Evolutionary conservation across 2,797 vertebrate species (phyloP).

Genomic region (Toxotes lorentzi): DNA sequence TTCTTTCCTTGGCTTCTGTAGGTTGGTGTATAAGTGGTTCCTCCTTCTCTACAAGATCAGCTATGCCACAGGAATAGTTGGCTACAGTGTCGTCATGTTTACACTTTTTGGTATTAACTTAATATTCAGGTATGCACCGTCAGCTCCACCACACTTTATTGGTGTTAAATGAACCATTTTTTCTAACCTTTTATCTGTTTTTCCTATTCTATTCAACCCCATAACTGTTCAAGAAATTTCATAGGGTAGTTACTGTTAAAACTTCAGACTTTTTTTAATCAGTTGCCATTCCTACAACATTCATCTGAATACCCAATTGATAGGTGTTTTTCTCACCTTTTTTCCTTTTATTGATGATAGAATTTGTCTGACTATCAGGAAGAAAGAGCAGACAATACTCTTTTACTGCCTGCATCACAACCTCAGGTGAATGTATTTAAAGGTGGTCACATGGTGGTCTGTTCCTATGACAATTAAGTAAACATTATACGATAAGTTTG

Average conservation of each 20-base stretch:
- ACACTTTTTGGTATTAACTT: conserved; percentile 98
- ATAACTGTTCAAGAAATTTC: background rate
- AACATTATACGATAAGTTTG: background rate
- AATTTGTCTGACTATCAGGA: background rate
- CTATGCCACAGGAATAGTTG: conserved; percentile 95
- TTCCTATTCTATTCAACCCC: background rate
- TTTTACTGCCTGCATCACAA: background rate
- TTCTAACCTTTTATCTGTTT: background rate
- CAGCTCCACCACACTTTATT: background rate
- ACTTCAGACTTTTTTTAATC: background rate
- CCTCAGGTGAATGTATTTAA: background rate
- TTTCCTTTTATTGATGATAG: background rate
- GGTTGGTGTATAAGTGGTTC: conserved; percentile 99
- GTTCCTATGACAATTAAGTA: background rate
- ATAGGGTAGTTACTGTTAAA: background rate
- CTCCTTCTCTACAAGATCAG: conserved; percentile 99
- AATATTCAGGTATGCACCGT: conserved; percentile 92
- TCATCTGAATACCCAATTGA: background rate
- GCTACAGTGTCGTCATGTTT: conserved; percentile 98
- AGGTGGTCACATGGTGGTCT: too few relatives aligned
- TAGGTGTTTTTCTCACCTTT: background rate
- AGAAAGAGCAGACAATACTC: background rate
- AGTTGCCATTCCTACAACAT: background rate
- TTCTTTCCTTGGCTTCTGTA: conserved; percentile 58
- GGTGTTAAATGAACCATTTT: background rate